Conservation (phyloP, 1,140 invertebrate species). For the Bactericera cockerelli region DNA sequence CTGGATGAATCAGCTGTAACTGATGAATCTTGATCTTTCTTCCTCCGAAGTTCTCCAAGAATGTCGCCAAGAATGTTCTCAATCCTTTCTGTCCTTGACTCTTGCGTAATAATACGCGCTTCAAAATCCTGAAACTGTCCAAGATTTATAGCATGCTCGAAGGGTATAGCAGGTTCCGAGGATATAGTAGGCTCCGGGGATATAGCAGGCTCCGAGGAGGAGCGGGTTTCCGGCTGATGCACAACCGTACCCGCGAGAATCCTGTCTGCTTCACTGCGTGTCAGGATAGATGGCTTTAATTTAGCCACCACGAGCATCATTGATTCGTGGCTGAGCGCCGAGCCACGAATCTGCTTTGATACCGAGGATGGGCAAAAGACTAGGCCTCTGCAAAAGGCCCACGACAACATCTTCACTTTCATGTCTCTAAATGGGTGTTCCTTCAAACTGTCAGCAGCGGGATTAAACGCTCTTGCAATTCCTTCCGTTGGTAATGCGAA, state of each 20-base stretch:
- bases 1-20: not conserved
- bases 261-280: constrained; percentile 7
- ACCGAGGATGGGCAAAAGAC: constrained; percentile 21
- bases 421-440: constrained; percentile 18
- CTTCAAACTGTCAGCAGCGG: constrained; percentile 6
- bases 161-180: too few species aligned
- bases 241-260: too few species aligned
- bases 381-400: constrained; percentile 20
- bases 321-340: constrained; percentile 10
- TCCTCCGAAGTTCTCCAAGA: not conserved
- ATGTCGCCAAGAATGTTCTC: not conserved
- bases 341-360: constrained; percentile 19
- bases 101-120: not conserved
- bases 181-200: not conserved
- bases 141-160: too few species aligned
- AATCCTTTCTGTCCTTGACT: not conserved
- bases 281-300: constrained; percentile 11
- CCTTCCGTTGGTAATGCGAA: not conserved
- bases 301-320: constrained; percentile 12
- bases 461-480: constrained; percentile 11
- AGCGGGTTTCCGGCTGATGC: not conserved
- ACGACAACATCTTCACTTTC: constrained; percentile 22
- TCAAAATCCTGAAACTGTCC: not conserved
- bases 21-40: not conserved
- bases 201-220: not conserved